These are phyloP conservation scores for Grallaria varia DNA, from an alignment of 2,113 vertebrate species.

Conservation along the genomic window DNA sequence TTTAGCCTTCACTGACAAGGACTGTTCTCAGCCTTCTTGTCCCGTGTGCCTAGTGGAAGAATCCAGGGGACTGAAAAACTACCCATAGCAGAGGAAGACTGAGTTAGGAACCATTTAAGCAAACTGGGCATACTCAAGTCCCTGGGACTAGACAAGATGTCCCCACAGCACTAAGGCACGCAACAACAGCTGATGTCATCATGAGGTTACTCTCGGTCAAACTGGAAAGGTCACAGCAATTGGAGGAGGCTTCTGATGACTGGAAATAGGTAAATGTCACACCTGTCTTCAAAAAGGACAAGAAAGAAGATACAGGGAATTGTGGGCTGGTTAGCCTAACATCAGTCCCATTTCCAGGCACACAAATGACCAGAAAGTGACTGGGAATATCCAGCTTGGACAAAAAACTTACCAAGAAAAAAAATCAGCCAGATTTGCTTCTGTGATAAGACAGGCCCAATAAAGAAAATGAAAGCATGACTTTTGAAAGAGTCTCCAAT, in stretches of 20 bases:
- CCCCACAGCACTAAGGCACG: background rate
- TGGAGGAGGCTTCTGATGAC: background rate
- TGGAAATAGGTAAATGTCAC: background rate
- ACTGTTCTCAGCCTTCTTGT: background rate
- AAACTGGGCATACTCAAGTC: background rate
- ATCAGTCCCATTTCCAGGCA: background rate
- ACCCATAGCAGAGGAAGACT: background rate
- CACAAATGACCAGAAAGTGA: background rate
- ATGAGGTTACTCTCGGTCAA: background rate
- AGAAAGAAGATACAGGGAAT: background rate
- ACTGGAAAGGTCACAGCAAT: fast-evolving
- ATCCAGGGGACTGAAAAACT: background rate
- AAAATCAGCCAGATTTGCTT: background rate
- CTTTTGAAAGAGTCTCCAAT: background rate
- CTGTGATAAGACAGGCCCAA: background rate
- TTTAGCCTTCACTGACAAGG: background rate
- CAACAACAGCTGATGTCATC: background rate
- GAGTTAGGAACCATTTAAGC: background rate
- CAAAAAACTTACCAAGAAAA: background rate
- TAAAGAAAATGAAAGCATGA: background rate
- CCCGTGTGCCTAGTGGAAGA: background rate
- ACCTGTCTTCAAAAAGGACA: background rate
- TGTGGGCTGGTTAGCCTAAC: background rate
- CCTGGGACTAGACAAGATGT: background rate
- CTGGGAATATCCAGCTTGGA: background rate